Evolutionary conservation across 1,140 invertebrate species (phyloP).

Genomic region (Drosophila aff.): DNA sequence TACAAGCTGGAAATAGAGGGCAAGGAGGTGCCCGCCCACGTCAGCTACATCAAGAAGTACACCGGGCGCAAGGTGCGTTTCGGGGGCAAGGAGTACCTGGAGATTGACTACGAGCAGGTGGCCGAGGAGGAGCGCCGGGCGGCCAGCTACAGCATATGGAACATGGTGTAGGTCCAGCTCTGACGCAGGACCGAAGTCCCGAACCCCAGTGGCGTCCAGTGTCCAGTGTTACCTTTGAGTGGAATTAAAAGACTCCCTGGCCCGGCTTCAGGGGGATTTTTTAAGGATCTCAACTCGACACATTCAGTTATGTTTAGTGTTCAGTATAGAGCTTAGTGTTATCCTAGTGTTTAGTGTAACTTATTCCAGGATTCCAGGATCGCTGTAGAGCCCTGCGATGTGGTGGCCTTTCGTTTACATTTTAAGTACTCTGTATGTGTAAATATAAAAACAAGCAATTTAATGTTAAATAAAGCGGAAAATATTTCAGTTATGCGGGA

Average conservation of each 20-base stretch:
- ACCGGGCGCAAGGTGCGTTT: conserved; percentile 80
- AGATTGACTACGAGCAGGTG: conserved; percentile 83
- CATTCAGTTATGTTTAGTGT: conserved; percentile 77
- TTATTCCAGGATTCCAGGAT: conserved; percentile 62
- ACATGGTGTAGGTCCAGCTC: conserved; percentile 64
- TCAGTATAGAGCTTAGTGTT: conserved; percentile 50
- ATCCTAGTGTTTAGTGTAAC: conserved; percentile 74
- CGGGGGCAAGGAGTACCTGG: conserved; percentile 81
- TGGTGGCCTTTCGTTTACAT: conserved; percentile 55
- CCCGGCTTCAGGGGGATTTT: conserved; percentile 50
- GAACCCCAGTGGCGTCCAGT: conserved; percentile 36
- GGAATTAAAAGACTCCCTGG: conserved; percentile 66
- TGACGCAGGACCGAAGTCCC: background rate
- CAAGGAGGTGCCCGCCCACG: conserved; percentile 77
- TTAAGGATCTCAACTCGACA: conserved; percentile 79
- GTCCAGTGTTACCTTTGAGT: conserved; percentile 61
- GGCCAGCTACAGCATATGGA: conserved; percentile 84
- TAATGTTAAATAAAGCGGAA: conserved; percentile 74
- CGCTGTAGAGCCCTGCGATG: conserved; percentile 15
- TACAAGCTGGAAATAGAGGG: conserved; percentile 80
- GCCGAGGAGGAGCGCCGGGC: conserved; percentile 77
- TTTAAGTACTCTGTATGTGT: conserved; percentile 58
- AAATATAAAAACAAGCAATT: conserved; percentile 48
- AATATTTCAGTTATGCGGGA: conserved; percentile 71
- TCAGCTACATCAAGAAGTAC: conserved; percentile 82